Percentiles rank a stretch among this genome's conserved stretches.
Conservation (phyloP, 2,113 vertebrate genomes). For the Pangasianodon hypophthalmus region DNA sequence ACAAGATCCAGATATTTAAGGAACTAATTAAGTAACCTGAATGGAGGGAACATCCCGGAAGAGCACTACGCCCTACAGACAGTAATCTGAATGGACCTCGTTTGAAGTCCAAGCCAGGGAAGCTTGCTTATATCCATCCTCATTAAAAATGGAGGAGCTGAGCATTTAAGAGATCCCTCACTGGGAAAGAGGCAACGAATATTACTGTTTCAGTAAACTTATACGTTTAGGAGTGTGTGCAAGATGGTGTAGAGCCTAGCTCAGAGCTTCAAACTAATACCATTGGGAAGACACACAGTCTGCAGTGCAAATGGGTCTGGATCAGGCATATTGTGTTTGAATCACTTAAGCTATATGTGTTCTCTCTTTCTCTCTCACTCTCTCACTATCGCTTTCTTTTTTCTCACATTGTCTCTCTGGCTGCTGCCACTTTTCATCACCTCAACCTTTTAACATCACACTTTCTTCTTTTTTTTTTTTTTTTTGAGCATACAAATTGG, state of each 20-base stretch:
- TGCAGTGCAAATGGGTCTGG: constrained; percentile 33
- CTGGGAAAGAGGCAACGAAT: constrained; percentile 18
- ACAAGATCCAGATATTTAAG: constrained; percentile 42
- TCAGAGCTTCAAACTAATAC: constrained; percentile 37
- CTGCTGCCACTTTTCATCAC: constrained; percentile 44
- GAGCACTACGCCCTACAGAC: constrained; percentile 20
- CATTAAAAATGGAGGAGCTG: constrained; percentile 41
- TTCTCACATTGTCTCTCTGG: constrained; percentile 28
- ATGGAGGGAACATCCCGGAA: constrained; percentile 32
- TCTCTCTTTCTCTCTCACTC: constrained; percentile 9
- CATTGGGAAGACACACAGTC: constrained; percentile 40
- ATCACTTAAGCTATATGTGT: constrained; percentile 19
- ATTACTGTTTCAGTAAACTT: constrained; percentile 40
- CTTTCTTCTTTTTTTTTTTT: neutral
- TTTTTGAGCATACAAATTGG: constrained; percentile 46
- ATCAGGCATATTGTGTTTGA: constrained; percentile 46
- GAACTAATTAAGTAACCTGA: constrained; percentile 53
- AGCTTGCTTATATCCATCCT: constrained; percentile 28
- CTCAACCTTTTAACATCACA: constrained; percentile 49
- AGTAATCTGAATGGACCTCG: constrained; percentile 34
- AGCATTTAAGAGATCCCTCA: constrained; percentile 22
- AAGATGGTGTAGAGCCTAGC: neutral
- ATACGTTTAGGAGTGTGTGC: constrained; percentile 14
- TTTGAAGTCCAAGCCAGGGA: constrained; percentile 44
- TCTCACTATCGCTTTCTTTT: constrained; percentile 17